phyloP scores from a whole-genome alignment of 2,888 invertebrate species.

The Myopa testacea region DNA sequence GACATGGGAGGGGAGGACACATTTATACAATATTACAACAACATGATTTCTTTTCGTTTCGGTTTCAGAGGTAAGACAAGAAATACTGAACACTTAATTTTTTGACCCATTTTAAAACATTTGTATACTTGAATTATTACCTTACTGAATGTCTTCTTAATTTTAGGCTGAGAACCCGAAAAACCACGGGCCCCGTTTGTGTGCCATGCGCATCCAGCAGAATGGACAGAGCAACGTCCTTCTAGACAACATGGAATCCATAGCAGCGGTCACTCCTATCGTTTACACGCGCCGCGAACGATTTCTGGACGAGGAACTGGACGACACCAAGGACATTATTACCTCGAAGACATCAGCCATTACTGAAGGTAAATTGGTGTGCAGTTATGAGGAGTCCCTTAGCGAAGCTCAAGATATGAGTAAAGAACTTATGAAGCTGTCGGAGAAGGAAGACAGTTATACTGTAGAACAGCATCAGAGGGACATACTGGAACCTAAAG shows the following conservation, averaged over 20 bases:
- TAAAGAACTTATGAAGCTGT: not conserved
- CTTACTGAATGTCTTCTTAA: not conserved
- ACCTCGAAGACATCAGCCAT: constrained; percentile 60
- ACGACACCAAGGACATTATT: constrained; percentile 67
- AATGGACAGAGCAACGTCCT: constrained; percentile 84
- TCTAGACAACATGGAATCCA: constrained; percentile 80
- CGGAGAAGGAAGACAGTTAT: not conserved
- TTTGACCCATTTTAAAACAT: not conserved
- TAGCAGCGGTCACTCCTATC: constrained; percentile 74
- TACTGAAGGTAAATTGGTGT: not conserved
- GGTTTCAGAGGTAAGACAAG: too few species aligned
- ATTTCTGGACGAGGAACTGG: constrained; percentile 66
- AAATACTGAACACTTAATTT: not conserved
- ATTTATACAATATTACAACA: too few species aligned
- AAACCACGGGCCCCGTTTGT: constrained; percentile 77
- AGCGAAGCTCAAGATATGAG: not conserved
- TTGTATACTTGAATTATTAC: not conserved
- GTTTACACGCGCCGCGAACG: constrained; percentile 75
- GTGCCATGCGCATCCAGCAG: constrained; percentile 82
- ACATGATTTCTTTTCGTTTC: too few species aligned
- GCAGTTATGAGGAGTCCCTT: not conserved
- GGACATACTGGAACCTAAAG: not conserved
- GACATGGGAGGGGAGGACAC: too few species aligned
- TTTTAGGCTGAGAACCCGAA: constrained; percentile 68
- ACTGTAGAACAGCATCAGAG: not conserved